These are phyloP conservation scores for Drosophila miranda DNA, from an alignment of 1,140 invertebrate genomes.

Conservation along the genomic window DNA sequence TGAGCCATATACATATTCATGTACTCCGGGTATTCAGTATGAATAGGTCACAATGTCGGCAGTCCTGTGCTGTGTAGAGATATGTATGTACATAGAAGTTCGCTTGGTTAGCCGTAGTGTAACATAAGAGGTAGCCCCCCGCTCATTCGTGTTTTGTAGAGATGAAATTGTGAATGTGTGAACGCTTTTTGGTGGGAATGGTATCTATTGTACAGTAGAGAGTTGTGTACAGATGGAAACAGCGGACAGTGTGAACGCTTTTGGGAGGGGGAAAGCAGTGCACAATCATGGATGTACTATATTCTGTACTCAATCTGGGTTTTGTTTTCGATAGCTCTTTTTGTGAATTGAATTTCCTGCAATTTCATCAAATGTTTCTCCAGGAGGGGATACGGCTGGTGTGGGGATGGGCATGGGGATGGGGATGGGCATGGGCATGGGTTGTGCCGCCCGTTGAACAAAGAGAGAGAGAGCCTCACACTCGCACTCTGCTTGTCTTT, in stretches of 20 bases:
- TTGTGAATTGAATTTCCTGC: conserved; percentile 78
- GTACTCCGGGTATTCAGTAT: too few relatives aligned
- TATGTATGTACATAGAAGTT: too few relatives aligned
- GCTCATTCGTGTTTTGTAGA: too few relatives aligned
- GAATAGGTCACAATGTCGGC: too few relatives aligned
- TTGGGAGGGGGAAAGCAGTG: background rate
- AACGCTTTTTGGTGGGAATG: too few relatives aligned
- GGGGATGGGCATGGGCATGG: conserved; percentile 31
- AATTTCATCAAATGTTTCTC: conserved; percentile 44
- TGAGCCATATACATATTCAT: too few relatives aligned
- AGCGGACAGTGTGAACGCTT: background rate
- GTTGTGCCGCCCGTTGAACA: background rate
- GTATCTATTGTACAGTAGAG: too few relatives aligned
- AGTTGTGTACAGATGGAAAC: too few relatives aligned
- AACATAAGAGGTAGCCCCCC: too few relatives aligned
- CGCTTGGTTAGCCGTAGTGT: too few relatives aligned
- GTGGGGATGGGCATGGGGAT: conserved; percentile 6
- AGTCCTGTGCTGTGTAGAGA: too few relatives aligned
- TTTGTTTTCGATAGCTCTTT: conserved; percentile 28
- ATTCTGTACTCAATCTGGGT: conserved; percentile 28
- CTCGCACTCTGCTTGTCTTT: background rate
- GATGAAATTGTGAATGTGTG: too few relatives aligned
- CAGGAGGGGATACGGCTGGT: conserved; percentile 4
- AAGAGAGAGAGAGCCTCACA: background rate
- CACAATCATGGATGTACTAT: conserved; percentile 1